A percentile compares a stretch with the other conserved stretches of the same genome.
Conservation (phyloP, 2,113 vertebrate species). For the Macquaria ambigua region DNA sequence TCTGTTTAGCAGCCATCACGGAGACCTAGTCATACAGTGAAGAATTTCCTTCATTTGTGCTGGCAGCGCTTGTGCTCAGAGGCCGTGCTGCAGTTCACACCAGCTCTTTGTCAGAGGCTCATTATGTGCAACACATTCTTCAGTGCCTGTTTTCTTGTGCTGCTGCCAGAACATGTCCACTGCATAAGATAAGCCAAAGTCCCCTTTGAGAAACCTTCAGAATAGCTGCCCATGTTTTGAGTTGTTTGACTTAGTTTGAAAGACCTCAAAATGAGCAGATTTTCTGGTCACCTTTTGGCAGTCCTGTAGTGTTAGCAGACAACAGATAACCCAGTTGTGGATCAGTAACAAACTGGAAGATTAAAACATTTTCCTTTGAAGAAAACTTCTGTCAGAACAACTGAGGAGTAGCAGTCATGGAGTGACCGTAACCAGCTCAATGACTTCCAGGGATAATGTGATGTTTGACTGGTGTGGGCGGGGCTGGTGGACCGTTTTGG, state of each 20-base stretch:
- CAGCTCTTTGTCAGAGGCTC: constrained; percentile 67
- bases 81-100: constrained; percentile 68
- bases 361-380: constrained; percentile 1
- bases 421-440: neutral
- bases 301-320: neutral
- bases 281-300: neutral
- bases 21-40: constrained; percentile 68
- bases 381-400: neutral
- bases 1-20: constrained; percentile 60
- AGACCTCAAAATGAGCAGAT: neutral
- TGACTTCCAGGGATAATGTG: constrained; percentile 33
- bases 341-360: constrained; percentile 13
- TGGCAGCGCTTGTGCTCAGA: constrained; percentile 47
- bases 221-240: constrained; percentile 34
- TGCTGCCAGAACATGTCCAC: constrained; percentile 54
- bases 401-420: neutral
- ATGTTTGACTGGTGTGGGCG: constrained; percentile 47
- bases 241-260: constrained; percentile 29
- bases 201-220: constrained; percentile 17
- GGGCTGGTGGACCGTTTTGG: constrained; percentile 63
- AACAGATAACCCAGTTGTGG: neutral
- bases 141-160: constrained; percentile 42
- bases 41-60: constrained; percentile 81
- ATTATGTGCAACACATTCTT: constrained; percentile 51
- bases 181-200: constrained; percentile 29